Base-by-base conservation (phyloP, 2,113 vertebrate genomes). In the Macrotis lagotis region DNA sequence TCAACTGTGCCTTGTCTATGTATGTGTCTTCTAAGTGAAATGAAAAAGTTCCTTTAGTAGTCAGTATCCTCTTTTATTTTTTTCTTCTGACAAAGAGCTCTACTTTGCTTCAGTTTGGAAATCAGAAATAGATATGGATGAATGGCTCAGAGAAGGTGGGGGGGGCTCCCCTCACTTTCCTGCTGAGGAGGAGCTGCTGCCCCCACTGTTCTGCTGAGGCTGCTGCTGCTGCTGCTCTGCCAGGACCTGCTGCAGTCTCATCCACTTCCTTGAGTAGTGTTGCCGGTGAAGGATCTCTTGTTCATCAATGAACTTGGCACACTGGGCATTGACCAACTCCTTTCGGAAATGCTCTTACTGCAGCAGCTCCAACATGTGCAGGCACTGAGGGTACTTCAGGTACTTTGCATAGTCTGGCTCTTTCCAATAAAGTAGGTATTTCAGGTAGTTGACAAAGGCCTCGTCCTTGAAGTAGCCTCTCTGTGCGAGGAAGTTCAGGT, bases 231-330 rank as follows among this genome's bases (percentile, higher is more conserved):
- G 99, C 98, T 99, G 99, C 95, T 99, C 99, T 0, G 99, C 99
- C 51, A 99, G 98, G 10, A 99, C 99, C 98, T 99, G 99, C 98
- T 99, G 99, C 92, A 99, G 99, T 1, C 99, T 99, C 97, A 99
- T 99, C 88, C 99, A 99, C 89, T 99, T 99, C 93, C 99, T 98
- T 0, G 99, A 99, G 89, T 99, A 99, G 94, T 99, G 99, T 98
- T 99, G 99, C 99, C 99, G 99, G 98, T 99, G 99, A 48, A 99
- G 99, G 88, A 99, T 99, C 98, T 99, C 99, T 97, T 99, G 99
- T 97, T 99, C 99, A 0, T 99, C 99, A 7, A 99, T 99, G 94
- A 99, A 99, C 97, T 99, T 99, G 83, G 99, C 99, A 90, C 99
- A 99, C 98, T 99, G 99, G n/a, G 99, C 99, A 48, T 99, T 99